Base-by-base conservation (phyloP, 2,888 invertebrate species). In the Entomobrya multifasciata region DNA sequence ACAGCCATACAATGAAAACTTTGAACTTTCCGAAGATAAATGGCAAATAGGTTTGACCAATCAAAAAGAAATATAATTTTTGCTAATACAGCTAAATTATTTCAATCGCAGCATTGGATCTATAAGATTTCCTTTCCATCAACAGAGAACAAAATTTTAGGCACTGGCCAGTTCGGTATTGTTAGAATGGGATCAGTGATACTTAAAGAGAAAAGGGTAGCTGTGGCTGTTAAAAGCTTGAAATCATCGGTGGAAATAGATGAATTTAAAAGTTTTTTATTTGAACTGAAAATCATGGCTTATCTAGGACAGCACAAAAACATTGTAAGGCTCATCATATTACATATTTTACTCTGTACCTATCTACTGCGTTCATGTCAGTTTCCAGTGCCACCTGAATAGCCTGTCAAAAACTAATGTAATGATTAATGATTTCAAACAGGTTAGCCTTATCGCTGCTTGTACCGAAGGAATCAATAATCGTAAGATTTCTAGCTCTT, bases 21-120 rank as follows among this genome's bases (percentile, higher is more conserved):
- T 77, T 76, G 89, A 89, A 79, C 41, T 88, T 11, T 27, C 79
- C 8, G n/a, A 36, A 17, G 70, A 41, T 17, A 22, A 83, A n/a
- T 89, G 89, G 89, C 52, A 44, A 6, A 86, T 89, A 30, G 88
- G 89, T 88, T n/a, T n/a, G n/a, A n/a, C n/a, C n/a, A n/a, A n/a
- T n/a, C n/a, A n/a, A n/a, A n/a, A n/a, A n/a, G n/a, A n/a, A n/a
- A n/a, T n/a, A n/a, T n/a, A n/a, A n/a, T n/a, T n/a, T n/a, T n/a
- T n/a, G n/a, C n/a, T n/a, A n/a, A n/a, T n/a, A n/a, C n/a, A n/a
- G n/a, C n/a, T n/a, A n/a, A n/a, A n/a, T n/a, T n/a, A n/a, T n/a
- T n/a, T n/a, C n/a, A n/a, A n/a, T n/a, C n/a, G n/a, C n/a, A n/a
- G 36, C 36, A 36, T 4, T 36, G 36, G n/a, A n/a, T 36, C 36